phyloP scores from a whole-genome alignment of 2,797 vertebrate species.

The Takifugu rubripes region DNA sequence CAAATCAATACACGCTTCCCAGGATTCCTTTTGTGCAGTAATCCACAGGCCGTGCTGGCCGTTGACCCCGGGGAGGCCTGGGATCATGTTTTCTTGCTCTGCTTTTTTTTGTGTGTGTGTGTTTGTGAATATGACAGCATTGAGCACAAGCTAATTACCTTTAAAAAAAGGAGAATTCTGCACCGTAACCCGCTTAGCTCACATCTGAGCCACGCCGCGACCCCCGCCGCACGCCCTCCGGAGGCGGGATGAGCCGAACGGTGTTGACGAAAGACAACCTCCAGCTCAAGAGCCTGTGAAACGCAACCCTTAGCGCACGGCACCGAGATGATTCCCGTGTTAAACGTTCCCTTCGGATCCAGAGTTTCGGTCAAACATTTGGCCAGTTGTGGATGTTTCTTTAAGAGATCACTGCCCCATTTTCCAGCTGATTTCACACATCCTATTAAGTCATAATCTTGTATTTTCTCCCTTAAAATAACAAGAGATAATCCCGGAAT shows the following conservation, averaged over 20 bases:
- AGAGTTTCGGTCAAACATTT: constrained; percentile 33
- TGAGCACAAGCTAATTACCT: constrained; percentile 83
- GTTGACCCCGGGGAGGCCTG: constrained; percentile 80
- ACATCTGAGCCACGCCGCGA: constrained; percentile 17
- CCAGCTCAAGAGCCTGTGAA: constrained; percentile 25
- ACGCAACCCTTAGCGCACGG: constrained; percentile 26
- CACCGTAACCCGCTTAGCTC: constrained; percentile 37
- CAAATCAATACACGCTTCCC: constrained; percentile 88
- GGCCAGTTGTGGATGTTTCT: constrained; percentile 34
- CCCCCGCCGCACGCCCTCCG: constrained; percentile 6
- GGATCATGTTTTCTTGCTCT: constrained; percentile 79
- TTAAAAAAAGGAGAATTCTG: constrained; percentile 35
- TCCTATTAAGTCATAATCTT: constrained; percentile 68
- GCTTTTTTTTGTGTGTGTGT: constrained; percentile 77
- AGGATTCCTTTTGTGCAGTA: constrained; percentile 85
- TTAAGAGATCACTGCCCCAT: constrained; percentile 35
- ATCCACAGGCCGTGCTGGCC: constrained; percentile 79
- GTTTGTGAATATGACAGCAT: constrained; percentile 77
- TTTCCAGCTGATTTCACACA: constrained; percentile 72
- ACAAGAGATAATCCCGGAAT: constrained; percentile 65
- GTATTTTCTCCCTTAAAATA: constrained; percentile 72
- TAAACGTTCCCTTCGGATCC: constrained; percentile 42
- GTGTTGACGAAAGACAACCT: constrained; percentile 30
- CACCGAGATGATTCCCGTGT: constrained; percentile 27
- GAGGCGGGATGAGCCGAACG: constrained; percentile 15